Conservation (phyloP, 2,797 vertebrate species). For the Psittacula echo region DNA sequence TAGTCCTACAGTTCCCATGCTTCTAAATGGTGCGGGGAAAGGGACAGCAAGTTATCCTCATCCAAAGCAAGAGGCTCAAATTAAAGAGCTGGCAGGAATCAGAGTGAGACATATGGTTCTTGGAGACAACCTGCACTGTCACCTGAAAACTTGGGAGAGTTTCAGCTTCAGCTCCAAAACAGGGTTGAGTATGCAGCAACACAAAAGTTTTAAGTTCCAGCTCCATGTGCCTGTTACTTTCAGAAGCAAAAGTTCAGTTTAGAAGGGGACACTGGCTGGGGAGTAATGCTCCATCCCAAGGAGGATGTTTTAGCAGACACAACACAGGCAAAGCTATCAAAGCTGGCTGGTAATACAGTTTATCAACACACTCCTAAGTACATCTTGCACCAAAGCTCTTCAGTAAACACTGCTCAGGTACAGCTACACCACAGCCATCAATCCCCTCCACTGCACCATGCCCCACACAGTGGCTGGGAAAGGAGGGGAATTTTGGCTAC, state of each 20-base stretch:
- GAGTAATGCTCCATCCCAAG: neutral
- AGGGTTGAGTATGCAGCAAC: neutral
- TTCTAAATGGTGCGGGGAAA: neutral
- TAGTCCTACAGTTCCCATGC: neutral
- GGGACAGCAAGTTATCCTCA: neutral
- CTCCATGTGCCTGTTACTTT: neutral
- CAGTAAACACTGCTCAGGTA: neutral
- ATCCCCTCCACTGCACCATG: neutral
- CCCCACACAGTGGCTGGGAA: neutral
- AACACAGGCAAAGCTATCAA: neutral
- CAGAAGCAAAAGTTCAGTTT: neutral
- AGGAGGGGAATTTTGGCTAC: neutral
- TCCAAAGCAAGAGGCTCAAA: neutral
- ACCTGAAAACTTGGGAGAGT: neutral
- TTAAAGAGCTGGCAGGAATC: neutral
- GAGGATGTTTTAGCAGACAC: neutral
- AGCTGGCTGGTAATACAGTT: neutral
- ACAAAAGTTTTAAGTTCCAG: neutral
- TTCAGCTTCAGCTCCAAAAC: neutral
- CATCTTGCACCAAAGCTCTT: neutral
- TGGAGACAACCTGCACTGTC: neutral
- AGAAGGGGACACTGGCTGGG: neutral
- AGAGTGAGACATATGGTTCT: neutral
- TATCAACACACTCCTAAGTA: neutral
- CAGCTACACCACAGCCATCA: neutral